Evolutionary conservation across 2,113 vertebrate species (phyloP).

Genomic region (Cyanoderma ruficeps): DNA sequence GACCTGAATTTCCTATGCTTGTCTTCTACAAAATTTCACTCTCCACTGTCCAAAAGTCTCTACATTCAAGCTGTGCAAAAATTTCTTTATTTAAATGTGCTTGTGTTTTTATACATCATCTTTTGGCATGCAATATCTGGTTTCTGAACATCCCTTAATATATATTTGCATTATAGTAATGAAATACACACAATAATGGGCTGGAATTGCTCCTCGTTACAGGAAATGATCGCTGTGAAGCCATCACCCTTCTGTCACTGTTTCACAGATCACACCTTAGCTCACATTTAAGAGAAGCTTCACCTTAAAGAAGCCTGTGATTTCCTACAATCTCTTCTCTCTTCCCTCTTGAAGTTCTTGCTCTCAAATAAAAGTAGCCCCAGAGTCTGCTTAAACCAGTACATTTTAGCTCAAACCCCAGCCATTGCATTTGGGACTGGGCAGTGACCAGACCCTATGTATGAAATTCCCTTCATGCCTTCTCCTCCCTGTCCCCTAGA

Average conservation of each 20-base stretch:
- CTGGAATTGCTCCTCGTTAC: neutral
- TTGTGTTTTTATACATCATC: neutral
- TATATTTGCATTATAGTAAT: neutral
- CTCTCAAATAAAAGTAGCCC: neutral
- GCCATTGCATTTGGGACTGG: neutral
- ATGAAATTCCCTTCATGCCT: neutral
- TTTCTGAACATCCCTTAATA: neutral
- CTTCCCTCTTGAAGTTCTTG: neutral
- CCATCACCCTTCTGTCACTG: neutral
- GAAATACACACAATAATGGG: neutral
- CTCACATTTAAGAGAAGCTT: neutral
- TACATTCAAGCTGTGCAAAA: neutral
- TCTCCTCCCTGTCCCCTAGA: neutral
- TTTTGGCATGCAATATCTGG: neutral
- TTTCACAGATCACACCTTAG: neutral
- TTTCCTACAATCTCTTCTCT: neutral
- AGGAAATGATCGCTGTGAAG: neutral
- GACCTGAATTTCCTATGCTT: neutral
- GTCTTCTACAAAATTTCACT: neutral
- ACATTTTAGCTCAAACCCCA: neutral
- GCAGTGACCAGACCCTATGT: neutral
- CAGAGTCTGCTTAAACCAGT: neutral
- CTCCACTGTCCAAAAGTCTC: neutral
- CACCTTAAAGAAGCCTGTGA: neutral
- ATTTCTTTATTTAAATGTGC: neutral